phyloP scores from a whole-genome alignment of 2,797 vertebrate species.

The Apogon hyalosoma region DNA sequence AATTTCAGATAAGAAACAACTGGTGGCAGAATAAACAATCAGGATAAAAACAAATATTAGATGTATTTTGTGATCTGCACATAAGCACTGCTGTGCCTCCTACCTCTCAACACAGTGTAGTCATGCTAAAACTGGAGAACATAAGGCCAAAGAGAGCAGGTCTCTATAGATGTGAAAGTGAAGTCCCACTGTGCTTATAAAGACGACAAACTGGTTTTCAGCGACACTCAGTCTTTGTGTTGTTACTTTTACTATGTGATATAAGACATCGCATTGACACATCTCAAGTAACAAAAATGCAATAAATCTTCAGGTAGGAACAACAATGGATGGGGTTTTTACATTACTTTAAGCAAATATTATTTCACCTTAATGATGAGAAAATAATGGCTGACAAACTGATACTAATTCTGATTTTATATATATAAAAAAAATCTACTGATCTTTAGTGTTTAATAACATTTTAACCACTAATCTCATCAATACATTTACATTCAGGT shows the following conservation, averaged over 20 bases:
- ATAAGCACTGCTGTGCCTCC: slow-evolving; percentile 1
- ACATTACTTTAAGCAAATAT: neutral
- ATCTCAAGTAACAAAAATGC: slow-evolving; percentile 1
- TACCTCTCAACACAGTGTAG: neutral
- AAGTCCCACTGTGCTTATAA: slow-evolving; percentile 42
- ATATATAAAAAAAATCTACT: too few relatives aligned
- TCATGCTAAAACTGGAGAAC: slow-evolving; percentile 20
- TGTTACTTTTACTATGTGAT: slow-evolving; percentile 7
- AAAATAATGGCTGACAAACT: too few relatives aligned
- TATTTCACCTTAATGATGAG: neutral
- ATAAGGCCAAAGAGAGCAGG: slow-evolving; percentile 30
- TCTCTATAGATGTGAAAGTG: slow-evolving; percentile 30
- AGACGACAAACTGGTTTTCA: slow-evolving; percentile 44
- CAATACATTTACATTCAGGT: too few relatives aligned
- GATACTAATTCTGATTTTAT: too few relatives aligned
- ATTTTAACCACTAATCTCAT: too few relatives aligned
- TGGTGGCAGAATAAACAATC: too few relatives aligned
- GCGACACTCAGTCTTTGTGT: slow-evolving; percentile 30
- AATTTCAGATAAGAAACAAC: too few relatives aligned
- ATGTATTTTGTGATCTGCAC: neutral
- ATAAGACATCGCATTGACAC: slow-evolving; percentile 2
- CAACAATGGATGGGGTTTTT: neutral
- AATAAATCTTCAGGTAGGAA: neutral
- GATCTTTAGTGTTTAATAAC: too few relatives aligned
- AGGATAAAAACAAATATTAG: neutral